A percentile compares a stretch with the other conserved stretches of the same genome.
These are phyloP conservation scores for Nephrocerus scutellatus DNA, from an alignment of 2,888 invertebrate species.

Conservation along the genomic window DNA sequence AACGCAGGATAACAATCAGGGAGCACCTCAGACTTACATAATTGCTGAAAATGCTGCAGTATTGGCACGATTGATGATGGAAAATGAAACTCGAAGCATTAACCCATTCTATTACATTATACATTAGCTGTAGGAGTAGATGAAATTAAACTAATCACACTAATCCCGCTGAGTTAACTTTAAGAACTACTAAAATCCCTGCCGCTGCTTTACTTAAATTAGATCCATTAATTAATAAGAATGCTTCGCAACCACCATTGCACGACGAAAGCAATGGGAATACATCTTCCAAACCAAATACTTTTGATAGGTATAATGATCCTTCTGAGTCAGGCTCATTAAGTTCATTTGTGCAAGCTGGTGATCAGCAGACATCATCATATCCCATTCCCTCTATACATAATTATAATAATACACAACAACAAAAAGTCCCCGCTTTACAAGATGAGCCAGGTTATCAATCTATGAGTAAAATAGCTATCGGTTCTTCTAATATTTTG, in stretches of 20 bases:
- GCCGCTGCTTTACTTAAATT: conserved; percentile 45
- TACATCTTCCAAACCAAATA: no score
- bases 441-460: no score
- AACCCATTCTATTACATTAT: conserved; percentile 88
- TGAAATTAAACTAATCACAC: conserved; percentile 28
- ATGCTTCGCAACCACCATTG: conserved; percentile 5
- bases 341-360: no score
- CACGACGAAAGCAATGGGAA: no score
- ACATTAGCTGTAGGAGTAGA: conserved; percentile 85
- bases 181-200: conserved; percentile 46
- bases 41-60: conserved; percentile 86
- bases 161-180: conserved; percentile 33
- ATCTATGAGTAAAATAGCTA: no score
- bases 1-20: conserved; percentile 36
- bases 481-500: no score
- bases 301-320: no score
- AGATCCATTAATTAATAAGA: conserved; percentile 39
- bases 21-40: conserved; percentile 76
- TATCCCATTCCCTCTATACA: no score
- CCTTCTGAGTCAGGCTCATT: no score
- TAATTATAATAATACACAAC: no score
- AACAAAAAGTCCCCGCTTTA: no score
- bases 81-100: conserved; percentile 73
- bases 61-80: conserved; percentile 77
- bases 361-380: no score